A percentile compares a stretch with the other conserved stretches of the same genome.
These are phyloP conservation scores for Rhodinocichla rosea DNA, from an alignment of 2,113 vertebrate genomes.

Conservation along the genomic window DNA sequence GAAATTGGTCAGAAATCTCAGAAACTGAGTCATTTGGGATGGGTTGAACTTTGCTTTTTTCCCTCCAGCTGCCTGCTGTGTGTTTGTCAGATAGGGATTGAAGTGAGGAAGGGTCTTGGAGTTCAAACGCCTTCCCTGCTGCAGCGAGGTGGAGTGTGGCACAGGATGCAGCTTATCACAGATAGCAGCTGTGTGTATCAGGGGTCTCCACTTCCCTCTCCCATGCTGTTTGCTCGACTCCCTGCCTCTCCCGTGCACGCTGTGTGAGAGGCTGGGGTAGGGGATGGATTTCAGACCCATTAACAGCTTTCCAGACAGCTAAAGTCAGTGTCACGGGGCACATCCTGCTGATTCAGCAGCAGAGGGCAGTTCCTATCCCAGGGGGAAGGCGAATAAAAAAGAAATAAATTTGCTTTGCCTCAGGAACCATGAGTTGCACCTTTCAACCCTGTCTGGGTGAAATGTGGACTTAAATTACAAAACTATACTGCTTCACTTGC, in stretches of 20 bases:
- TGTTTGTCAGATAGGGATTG: slow-evolving; percentile 30
- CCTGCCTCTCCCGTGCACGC: neutral
- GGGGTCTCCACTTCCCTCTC: neutral
- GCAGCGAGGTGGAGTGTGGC: slow-evolving; percentile 13
- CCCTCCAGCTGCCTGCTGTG: slow-evolving; percentile 28
- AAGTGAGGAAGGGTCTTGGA: neutral
- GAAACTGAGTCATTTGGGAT: slow-evolving; percentile 15
- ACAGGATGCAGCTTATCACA: slow-evolving; percentile 43
- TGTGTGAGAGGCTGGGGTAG: neutral
- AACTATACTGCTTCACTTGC: neutral
- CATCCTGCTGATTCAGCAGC: slow-evolving; percentile 19
- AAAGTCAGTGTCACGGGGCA: neutral
- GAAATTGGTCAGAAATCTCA: slow-evolving; percentile 40
- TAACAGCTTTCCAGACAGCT: neutral
- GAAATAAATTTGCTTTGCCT: neutral
- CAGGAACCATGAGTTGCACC: neutral
- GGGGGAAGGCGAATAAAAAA: neutral
- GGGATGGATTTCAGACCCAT: neutral
- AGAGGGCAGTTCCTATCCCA: neutral
- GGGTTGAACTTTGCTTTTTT: neutral
- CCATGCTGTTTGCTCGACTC: neutral
- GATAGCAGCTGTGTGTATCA: slow-evolving; percentile 12
- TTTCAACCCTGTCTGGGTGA: neutral
- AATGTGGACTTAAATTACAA: neutral
- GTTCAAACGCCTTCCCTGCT: slow-evolving; percentile 33